These are phyloP conservation scores for Marmota monax DNA, from an alignment of 2,113 vertebrate genomes.

Conservation along the genomic window DNA sequence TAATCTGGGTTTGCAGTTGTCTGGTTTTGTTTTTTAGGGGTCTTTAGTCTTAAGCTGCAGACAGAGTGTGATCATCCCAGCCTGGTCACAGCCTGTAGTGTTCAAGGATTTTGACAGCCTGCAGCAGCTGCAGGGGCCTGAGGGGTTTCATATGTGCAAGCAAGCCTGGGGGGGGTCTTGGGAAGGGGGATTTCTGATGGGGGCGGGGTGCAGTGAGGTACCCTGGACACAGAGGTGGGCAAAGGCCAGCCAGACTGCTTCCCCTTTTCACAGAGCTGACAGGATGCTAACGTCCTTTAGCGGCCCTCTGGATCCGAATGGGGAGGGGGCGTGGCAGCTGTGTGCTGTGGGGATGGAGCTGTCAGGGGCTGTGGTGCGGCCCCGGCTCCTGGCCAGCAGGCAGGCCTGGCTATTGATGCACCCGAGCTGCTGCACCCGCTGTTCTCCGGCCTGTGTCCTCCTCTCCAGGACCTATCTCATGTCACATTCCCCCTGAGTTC, in stretches of 20 bases:
- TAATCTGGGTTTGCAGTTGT: background rate
- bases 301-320: rapidly evolving
- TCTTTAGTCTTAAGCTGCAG: background rate
- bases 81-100: background rate
- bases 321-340: rapidly evolving
- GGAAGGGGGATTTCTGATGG: background rate
- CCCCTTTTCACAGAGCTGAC: background rate
- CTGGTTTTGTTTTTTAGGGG: background rate
- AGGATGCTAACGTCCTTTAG: background rate
- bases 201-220: rapidly evolving
- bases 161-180: background rate
- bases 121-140: background rate
- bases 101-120: background rate
- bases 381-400: background rate
- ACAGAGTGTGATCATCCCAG: background rate
- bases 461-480: background rate
- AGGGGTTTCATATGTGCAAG: background rate
- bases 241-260: too few relatives aligned
- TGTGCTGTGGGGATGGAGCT: rapidly evolving
- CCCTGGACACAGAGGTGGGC: rapidly evolving
- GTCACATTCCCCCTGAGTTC: background rate
- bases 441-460: background rate
- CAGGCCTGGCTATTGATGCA: background rate
- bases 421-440: background rate
- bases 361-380: rapidly evolving